Conservation (phyloP, 2,888 invertebrate species). For the Muscina levida region DNA sequence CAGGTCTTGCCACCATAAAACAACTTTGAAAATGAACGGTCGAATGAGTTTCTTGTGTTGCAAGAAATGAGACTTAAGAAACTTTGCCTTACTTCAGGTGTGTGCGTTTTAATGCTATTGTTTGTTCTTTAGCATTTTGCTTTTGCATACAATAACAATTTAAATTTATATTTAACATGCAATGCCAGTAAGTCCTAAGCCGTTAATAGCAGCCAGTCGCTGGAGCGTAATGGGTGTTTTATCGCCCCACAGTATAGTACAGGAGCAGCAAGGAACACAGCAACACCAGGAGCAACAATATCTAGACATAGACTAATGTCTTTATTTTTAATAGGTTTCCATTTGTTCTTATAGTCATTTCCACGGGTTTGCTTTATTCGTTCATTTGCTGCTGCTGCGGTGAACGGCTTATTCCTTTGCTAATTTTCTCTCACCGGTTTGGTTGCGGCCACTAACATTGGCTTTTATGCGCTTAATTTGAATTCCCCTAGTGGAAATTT, state of each 20-base stretch:
- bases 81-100: conserved; percentile 15
- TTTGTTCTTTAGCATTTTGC: conserved; percentile 16
- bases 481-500: conserved; percentile 21
- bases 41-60: conserved; percentile 25
- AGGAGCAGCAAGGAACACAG: conserved; percentile 7
- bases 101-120: conserved; percentile 9
- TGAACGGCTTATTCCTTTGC: conserved; percentile 5
- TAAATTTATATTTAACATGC: conserved; percentile 64
- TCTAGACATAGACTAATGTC: conserved; percentile 58
- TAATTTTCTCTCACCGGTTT: conserved; percentile 6
- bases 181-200: conserved; percentile 58
- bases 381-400: conserved; percentile 34
- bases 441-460: conserved; percentile 12
- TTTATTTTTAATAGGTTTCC: conserved; percentile 58
- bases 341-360: conserved; percentile 46
- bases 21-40: conserved; percentile 11
- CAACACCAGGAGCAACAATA: neutral
- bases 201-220: conserved; percentile 22
- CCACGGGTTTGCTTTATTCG: conserved; percentile 42
- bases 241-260: neutral
- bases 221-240: conserved; percentile 22
- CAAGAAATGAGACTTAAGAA: conserved; percentile 18
- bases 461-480: conserved; percentile 21
- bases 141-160: conserved; percentile 47
- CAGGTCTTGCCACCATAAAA: neutral